phyloP scores from a whole-genome alignment of 1,140 invertebrate genomes.

The Coptotermes formosanus region DNA sequence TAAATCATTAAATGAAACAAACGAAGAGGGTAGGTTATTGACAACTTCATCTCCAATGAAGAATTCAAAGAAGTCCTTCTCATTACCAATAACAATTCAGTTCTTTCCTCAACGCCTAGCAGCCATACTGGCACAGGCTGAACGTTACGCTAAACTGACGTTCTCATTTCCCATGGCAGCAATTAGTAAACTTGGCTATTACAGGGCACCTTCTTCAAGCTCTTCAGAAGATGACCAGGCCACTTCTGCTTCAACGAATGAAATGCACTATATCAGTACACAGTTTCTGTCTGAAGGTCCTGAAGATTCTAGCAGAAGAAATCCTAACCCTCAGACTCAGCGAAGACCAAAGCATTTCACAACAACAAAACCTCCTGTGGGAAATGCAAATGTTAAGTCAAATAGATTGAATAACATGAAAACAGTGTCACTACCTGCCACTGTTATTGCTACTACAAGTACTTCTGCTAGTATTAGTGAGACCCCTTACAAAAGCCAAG shows the following conservation, averaged over 20 bases:
- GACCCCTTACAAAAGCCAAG: background rate
- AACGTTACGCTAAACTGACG: slow-evolving; percentile 73
- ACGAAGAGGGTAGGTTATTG: background rate
- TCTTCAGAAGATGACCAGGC: background rate
- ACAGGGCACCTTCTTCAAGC: background rate
- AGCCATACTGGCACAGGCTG: slow-evolving; percentile 74
- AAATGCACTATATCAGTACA: background rate
- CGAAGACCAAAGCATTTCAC: slow-evolving; percentile 4
- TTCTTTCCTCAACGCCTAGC: slow-evolving; percentile 72
- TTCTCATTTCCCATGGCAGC: slow-evolving; percentile 53
- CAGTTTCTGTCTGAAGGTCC: background rate
- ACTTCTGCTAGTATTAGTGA: background rate
- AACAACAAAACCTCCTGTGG: background rate
- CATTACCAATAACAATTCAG: slow-evolving; percentile 60
- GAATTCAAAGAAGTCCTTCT: background rate
- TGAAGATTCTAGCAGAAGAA: background rate
- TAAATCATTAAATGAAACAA: background rate
- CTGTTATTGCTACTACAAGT: too few relatives aligned
- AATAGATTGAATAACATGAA: background rate
- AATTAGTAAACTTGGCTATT: slow-evolving; percentile 40
- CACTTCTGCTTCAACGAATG: background rate
- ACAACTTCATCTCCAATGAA: background rate
- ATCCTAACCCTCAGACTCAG: background rate
- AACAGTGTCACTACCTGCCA: too few relatives aligned
- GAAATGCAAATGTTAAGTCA: background rate